Percentiles rank a stretch among this genome's conserved stretches.
Evolutionary conservation across 2,888 invertebrate genomes (phyloP).

Genomic region (Alloscopus bannaensis): DNA sequence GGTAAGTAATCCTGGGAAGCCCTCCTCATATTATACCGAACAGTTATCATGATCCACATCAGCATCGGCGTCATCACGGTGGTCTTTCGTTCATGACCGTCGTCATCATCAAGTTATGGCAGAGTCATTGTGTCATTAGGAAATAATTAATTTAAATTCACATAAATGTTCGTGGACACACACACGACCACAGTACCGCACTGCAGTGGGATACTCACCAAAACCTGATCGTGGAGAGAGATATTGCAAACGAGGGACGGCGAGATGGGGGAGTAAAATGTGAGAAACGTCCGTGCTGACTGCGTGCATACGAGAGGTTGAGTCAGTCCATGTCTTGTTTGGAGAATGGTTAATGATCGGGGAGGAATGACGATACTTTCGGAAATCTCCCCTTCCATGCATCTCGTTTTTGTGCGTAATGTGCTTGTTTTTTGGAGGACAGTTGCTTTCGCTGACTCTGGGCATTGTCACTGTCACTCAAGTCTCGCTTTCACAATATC

Average conservation of each 20-base stretch:
- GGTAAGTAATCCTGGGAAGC: constrained; percentile 12
- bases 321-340: too few species aligned
- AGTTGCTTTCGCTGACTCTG: too few species aligned
- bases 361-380: too few species aligned
- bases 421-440: too few species aligned
- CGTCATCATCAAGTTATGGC: constrained; percentile 7
- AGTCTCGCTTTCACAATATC: too few species aligned
- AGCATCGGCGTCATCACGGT: neutral
- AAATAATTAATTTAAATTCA: constrained; percentile 52
- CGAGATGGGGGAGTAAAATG: neutral
- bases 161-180: constrained; percentile 33
- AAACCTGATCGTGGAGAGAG: neutral
- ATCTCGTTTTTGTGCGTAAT: too few species aligned
- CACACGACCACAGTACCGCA: constrained; percentile 17
- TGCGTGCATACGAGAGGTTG: too few species aligned
- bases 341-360: too few species aligned
- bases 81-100: constrained; percentile 20
- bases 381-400: too few species aligned
- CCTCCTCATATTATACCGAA: constrained; percentile 13
- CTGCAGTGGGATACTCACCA: too few species aligned
- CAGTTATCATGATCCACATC: constrained; percentile 1
- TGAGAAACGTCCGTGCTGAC: too few species aligned
- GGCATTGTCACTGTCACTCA: too few species aligned
- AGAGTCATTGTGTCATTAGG: constrained; percentile 43
- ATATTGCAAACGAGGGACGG: neutral